Base-by-base conservation (phyloP, 2,888 invertebrate genomes). In the Lepetodrilus schrolli region DNA sequence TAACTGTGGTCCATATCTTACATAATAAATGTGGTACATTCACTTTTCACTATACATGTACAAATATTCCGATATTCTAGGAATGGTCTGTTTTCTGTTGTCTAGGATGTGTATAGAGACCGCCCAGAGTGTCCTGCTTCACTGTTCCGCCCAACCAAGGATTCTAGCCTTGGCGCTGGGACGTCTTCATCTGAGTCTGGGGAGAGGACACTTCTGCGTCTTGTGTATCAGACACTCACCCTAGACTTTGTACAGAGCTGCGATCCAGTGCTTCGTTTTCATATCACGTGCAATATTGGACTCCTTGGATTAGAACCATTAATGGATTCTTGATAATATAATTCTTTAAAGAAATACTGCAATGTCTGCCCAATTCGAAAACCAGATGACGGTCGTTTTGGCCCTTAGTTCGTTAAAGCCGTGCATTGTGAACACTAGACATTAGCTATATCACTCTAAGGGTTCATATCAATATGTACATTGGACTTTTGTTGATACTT, bases 211-310 rank as follows among this genome's bases (percentile, higher is more conserved):
- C 17, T 30, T 17, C 34, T 30, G 58, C 58, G 34, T 58, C 58
- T 17, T 58, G 58, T 58, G 34, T 17, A 58, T 58, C 34, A 17
- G 34, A 34, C 34, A 8, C 30, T 58, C 43, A 34, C 58, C 58
- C 58, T 30, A 30, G 58, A 58, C 58, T 30, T 10, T 30, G 30
- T 58, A 51, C 23, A 58, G 17, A 58, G 58, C 58, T 30, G 58
- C 34, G 17, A 26, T 26, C 34, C 58, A 30, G 30, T 58, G 58
- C 58, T 34, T 58, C 34, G 23, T 17, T 30, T 58, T 58, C 34
- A 30, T 34, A 58, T 58, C 58, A 58, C 34, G 58, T 58, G 58
- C 58, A 58, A 58, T 58, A 58, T 30, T 48, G 21, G 26, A 30
- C 17, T 58, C 58, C 58, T 26, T 58, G 58, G 58, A n/a, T 17